Conservation (phyloP, 2,797 vertebrate genomes). For the Cyclopterus lumpus region DNA sequence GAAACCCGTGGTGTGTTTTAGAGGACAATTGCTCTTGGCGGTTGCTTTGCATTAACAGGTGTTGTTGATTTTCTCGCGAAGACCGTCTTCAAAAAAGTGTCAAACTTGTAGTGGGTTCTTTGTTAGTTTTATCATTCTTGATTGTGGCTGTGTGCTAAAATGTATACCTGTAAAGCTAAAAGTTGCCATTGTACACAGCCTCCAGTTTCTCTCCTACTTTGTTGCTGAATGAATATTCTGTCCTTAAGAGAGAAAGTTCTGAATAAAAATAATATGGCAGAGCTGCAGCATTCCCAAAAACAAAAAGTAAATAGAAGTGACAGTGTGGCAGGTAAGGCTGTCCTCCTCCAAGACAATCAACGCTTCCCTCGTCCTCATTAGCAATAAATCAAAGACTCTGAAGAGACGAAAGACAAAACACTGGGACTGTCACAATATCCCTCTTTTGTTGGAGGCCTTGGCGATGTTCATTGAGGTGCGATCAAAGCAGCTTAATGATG, state of each 20-base stretch:
- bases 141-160: neutral
- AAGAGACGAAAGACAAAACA: conserved; percentile 50
- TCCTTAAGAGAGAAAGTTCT: conserved; percentile 8
- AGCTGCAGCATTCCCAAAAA: neutral
- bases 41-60: neutral
- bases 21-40: neutral
- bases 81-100: neutral
- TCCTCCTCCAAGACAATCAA: conserved; percentile 43
- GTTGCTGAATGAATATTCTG: conserved; percentile 2
- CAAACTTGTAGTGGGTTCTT: neutral
- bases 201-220: neutral
- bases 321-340: conserved; percentile 22
- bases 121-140: neutral
- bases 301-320: neutral
- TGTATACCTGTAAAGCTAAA: neutral
- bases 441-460: conserved; percentile 54
- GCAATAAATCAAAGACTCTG: conserved; percentile 58
- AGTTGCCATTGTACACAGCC: neutral
- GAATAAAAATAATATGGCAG: neutral
- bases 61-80: neutral
- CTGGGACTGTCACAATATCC: conserved; percentile 50
- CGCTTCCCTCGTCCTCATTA: conserved; percentile 49
- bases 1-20: neutral
- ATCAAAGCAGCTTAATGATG: conserved; percentile 74
- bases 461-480: conserved; percentile 52